Percentiles rank a stretch among this genome's conserved stretches.
These are phyloP conservation scores for Drosophila lacteicornis DNA, from an alignment of 1,140 invertebrate species.

Conservation along the genomic window DNA sequence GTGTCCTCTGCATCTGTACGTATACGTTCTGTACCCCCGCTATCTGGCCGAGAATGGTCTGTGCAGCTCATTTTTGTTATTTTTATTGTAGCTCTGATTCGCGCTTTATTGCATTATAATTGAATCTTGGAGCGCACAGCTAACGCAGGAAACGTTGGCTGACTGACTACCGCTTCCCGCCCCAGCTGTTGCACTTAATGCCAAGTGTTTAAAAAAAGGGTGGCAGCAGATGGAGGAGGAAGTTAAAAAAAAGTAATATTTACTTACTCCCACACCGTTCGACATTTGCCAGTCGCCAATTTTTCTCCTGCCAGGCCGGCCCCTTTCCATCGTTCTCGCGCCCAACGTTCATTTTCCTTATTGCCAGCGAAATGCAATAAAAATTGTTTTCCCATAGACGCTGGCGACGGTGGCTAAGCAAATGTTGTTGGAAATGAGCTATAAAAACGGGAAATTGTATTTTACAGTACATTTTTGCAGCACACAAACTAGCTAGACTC, in stretches of 20 bases:
- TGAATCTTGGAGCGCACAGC: constrained; percentile 82
- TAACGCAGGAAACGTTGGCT: constrained; percentile 80
- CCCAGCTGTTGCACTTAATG: constrained; percentile 78
- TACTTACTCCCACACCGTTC: constrained; percentile 63
- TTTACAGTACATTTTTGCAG: constrained; percentile 78
- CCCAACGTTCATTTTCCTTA: constrained; percentile 64
- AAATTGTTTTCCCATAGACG: constrained; percentile 81
- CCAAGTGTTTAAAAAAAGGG: constrained; percentile 73
- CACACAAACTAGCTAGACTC: constrained; percentile 74
- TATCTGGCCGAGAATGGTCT: constrained; percentile 21
- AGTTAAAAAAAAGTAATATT: constrained; percentile 61
- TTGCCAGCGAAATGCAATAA: constrained; percentile 80
- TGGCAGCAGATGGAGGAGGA: constrained; percentile 12
- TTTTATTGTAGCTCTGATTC: constrained; percentile 83
- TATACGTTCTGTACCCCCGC: constrained; percentile 29
- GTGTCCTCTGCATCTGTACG: constrained; percentile 20
- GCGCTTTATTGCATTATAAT: constrained; percentile 84
- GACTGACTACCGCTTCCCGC: constrained; percentile 60
- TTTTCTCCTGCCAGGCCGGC: constrained; percentile 4
- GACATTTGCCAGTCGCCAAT: constrained; percentile 36
- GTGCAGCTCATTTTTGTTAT: constrained; percentile 64
- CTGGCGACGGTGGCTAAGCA: constrained; percentile 58
- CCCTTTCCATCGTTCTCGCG: not conserved
- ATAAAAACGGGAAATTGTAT: constrained; percentile 83
- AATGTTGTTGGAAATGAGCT: constrained; percentile 82